Percentiles rank a stretch among this genome's conserved stretches.
phyloP scores from a whole-genome alignment of 2,888 invertebrate genomes.

The Pseudococcus viburni region DNA sequence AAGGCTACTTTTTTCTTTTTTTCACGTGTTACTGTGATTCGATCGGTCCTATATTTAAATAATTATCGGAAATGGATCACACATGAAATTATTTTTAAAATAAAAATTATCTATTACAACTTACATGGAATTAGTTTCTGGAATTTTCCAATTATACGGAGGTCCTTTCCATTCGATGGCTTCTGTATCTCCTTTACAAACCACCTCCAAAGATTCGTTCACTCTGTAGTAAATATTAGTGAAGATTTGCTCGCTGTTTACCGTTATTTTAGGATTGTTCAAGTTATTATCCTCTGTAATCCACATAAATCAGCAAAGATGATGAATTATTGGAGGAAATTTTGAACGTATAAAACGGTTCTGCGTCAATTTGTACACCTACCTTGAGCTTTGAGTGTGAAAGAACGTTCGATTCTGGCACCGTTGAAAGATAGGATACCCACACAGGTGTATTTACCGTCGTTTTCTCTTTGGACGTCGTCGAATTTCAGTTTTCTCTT shows the following conservation, averaged over 20 bases:
- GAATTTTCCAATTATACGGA: slow-evolving; percentile 47
- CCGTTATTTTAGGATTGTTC: not conserved
- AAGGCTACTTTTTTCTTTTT: slow-evolving; percentile 47
- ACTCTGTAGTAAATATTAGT: not conserved
- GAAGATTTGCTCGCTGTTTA: not conserved
- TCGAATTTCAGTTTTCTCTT: slow-evolving; percentile 38
- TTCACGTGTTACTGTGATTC: not conserved
- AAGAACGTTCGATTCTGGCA: not conserved
- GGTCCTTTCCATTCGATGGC: slow-evolving; percentile 36
- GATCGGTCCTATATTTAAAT: not conserved
- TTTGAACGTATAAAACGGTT: no score
- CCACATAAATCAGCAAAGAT: not conserved
- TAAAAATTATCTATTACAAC: not conserved
- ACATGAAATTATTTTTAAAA: no score
- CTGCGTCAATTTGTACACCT: not conserved
- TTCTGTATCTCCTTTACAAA: slow-evolving; percentile 54
- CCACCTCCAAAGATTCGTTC: not conserved
- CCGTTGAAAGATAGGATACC: slow-evolving; percentile 8
- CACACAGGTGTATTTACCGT: not conserved
- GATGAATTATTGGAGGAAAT: no score
- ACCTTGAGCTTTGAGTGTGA: slow-evolving; percentile 17
- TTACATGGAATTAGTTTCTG: slow-evolving; percentile 16
- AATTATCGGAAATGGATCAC: no score
- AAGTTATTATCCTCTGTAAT: slow-evolving; percentile 31
- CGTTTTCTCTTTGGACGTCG: not conserved